A percentile compares a stretch with the other conserved stretches of the same genome.
Conservation (phyloP, 1,140 invertebrate genomes). For the Augochlora pura region DNA sequence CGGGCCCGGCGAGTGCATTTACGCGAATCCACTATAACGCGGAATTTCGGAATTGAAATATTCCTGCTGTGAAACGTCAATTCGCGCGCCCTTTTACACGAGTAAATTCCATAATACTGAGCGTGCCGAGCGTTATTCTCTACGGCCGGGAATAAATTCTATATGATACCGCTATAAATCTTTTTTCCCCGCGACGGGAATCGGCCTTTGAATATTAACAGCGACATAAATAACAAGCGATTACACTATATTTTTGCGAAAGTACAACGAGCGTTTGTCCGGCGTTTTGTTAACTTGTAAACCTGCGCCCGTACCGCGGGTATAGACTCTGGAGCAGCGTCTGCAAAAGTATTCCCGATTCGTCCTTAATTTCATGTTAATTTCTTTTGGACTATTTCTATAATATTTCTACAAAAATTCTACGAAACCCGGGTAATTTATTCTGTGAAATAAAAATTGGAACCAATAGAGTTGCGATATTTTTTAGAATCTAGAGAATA, state of each 20-base stretch:
- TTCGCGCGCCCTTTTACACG: not conserved
- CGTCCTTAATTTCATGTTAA: no score
- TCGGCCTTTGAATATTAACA: slow-evolving; percentile 1
- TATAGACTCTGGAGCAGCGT: not conserved
- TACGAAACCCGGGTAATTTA: no score
- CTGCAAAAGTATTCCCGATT: no score
- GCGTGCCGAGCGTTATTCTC: not conserved
- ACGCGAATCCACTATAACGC: not conserved
- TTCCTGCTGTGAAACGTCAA: not conserved
- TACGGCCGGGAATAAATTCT: not conserved
- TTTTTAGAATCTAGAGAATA: no score
- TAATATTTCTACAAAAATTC: no score
- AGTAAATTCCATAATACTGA: not conserved
- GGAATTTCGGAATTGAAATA: slow-evolving; percentile 10
- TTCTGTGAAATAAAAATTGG: no score
- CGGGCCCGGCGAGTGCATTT: not conserved
- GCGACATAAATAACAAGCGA: slow-evolving; percentile 3
- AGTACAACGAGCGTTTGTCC: not conserved
- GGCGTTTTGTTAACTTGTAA: not conserved
- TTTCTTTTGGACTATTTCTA: no score
- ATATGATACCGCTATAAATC: not conserved
- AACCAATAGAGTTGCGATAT: no score
- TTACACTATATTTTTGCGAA: slow-evolving; percentile 2
- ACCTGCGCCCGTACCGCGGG: not conserved
- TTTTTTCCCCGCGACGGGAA: slow-evolving; percentile 3